Conservation (phyloP, 1,140 invertebrate genomes). For the Drosophila hydei region DNA sequence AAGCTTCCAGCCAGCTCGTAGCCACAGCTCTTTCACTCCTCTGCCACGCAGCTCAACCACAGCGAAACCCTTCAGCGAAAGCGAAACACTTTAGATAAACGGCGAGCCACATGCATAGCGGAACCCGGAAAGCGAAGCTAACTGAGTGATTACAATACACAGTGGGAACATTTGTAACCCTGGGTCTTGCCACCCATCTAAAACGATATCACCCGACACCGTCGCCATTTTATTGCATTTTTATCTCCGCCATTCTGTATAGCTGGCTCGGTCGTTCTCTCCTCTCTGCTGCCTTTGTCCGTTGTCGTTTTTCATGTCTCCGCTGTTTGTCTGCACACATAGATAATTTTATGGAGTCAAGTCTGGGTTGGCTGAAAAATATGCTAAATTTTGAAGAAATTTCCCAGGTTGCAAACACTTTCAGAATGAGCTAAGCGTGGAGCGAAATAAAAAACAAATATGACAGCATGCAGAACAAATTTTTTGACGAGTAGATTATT, state of each 20-base stretch:
- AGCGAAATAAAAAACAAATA: not conserved
- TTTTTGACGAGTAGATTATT: slow-evolving; percentile 3
- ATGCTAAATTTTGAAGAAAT: slow-evolving; percentile 19
- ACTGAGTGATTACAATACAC: slow-evolving; percentile 65
- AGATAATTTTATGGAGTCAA: slow-evolving; percentile 42
- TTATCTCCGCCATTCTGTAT: slow-evolving; percentile 36
- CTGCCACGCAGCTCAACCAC: not conserved
- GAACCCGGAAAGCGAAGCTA: slow-evolving; percentile 21
- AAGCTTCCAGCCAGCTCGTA: not conserved
- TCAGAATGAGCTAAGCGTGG: not conserved
- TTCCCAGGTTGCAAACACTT: slow-evolving; percentile 1
- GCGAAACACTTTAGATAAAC: slow-evolving; percentile 41
- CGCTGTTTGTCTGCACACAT: slow-evolving; percentile 27
- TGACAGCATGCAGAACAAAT: not conserved
- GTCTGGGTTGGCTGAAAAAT: slow-evolving; percentile 1
- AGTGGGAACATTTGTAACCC: slow-evolving; percentile 54
- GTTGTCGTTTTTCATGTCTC: slow-evolving; percentile 34
- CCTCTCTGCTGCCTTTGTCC: slow-evolving; percentile 29
- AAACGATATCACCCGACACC: slow-evolving; percentile 11
- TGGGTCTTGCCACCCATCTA: not conserved
- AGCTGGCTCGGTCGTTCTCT: not conserved
- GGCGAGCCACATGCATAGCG: slow-evolving; percentile 2
- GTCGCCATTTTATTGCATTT: slow-evolving; percentile 63
- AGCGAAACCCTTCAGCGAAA: slow-evolving; percentile 19
- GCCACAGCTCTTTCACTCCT: not conserved